Percentiles rank a stretch among this genome's conserved stretches.
phyloP scores from a whole-genome alignment of 2,113 vertebrate species.

The Eretmochelys imbricata region DNA sequence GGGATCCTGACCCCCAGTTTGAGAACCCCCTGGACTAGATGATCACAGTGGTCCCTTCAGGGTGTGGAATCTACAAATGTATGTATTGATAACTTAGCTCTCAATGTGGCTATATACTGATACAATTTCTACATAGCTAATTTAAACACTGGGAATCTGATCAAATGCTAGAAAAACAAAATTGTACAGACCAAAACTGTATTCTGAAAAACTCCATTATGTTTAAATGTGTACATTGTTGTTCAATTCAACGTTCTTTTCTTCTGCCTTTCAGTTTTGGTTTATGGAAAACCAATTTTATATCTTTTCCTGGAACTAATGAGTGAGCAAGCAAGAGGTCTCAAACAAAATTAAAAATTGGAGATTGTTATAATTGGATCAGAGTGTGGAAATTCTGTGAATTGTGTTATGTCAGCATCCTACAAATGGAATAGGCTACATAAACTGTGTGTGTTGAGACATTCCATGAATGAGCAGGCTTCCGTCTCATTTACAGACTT shows the following conservation, averaged over 20 bases:
- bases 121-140: background rate
- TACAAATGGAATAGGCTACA: slow-evolving; percentile 33
- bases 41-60: background rate
- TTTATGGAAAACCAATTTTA: slow-evolving; percentile 47
- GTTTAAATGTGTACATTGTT: background rate
- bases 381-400: slow-evolving; percentile 70
- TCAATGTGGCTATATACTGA: background rate
- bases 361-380: slow-evolving; percentile 63
- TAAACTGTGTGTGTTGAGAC: slow-evolving; percentile 51
- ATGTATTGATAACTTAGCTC: background rate
- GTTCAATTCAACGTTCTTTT: slow-evolving; percentile 27
- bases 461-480: slow-evolving; percentile 28
- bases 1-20: too few species aligned
- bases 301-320: slow-evolving; percentile 19
- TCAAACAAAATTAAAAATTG: slow-evolving; percentile 64
- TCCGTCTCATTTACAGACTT: slow-evolving; percentile 15
- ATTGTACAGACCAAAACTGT: background rate
- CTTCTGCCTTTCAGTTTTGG: slow-evolving; percentile 43
- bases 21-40: background rate
- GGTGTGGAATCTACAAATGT: background rate
- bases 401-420: slow-evolving; percentile 67
- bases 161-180: background rate
- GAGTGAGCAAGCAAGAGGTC: slow-evolving; percentile 53
- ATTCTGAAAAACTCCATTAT: background rate
- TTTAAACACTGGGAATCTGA: background rate